These are phyloP conservation scores for Diacarnus erythraeanus DNA, from an alignment of 37 sponge, comb jelly and placozoan species.

Conservation along the genomic window DNA sequence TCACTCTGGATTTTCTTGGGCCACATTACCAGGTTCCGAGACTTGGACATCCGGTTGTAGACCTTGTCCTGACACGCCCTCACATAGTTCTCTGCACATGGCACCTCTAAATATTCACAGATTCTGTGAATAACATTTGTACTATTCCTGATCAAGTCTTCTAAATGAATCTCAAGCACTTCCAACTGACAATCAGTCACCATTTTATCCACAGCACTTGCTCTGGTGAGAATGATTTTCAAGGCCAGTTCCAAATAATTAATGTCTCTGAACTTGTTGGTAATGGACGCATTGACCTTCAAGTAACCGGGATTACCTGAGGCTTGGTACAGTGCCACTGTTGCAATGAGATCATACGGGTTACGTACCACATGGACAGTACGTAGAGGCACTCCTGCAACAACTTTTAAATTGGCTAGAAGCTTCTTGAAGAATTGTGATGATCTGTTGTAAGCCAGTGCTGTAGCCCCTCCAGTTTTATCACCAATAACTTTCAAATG, in stretches of 20 bases:
- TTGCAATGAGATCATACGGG: conserved; percentile 65
- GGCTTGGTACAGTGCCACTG: conserved; percentile 33
- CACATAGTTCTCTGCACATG: conserved; percentile 25
- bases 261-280: background rate
- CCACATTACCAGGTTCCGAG: conserved; percentile 29
- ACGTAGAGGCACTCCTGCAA: conserved; percentile 11
- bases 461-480: conserved; percentile 43
- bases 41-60: background rate
- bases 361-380: conserved; percentile 50
- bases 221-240: background rate
- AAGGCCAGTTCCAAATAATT: background rate
- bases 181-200: background rate
- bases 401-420: background rate
- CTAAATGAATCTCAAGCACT: conserved; percentile 17
- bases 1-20: background rate
- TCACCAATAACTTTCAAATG: conserved; percentile 47
- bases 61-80: conserved; percentile 1
- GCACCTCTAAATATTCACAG: conserved; percentile 14
- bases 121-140: background rate
- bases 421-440: background rate
- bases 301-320: background rate
- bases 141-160: conserved; percentile 26
- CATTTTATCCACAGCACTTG: conserved; percentile 7
- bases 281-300: background rate
- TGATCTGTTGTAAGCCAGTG: background rate